These are phyloP conservation scores for Phalacrocorax pelagicus DNA, from an alignment of 2,113 vertebrate species.

Conservation along the genomic window DNA sequence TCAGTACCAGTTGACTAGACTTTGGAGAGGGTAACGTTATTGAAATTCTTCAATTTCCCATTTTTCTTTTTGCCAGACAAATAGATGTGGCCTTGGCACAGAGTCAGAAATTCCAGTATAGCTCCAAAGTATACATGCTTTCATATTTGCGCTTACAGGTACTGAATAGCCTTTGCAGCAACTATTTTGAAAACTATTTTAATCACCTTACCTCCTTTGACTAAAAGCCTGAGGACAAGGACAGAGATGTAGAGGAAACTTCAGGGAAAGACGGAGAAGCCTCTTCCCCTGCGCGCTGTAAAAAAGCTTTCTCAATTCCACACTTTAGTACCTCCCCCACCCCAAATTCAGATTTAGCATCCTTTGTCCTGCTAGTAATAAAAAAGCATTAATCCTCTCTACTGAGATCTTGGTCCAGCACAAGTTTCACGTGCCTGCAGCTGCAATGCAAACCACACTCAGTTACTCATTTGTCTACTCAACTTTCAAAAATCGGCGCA, in stretches of 20 bases:
- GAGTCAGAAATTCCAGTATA: background rate
- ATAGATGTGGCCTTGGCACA: background rate
- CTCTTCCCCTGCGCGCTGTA: background rate
- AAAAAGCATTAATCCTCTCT: background rate
- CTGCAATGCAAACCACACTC: background rate
- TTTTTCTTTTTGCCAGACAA: background rate
- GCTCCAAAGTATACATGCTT: background rate
- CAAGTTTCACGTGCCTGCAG: background rate
- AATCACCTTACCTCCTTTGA: background rate
- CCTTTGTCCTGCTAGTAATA: background rate
- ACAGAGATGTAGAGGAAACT: background rate
- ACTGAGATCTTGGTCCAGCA: background rate
- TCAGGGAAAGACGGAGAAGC: background rate
- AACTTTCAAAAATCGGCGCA: background rate
- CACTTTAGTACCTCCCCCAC: background rate
- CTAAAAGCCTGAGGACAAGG: background rate
- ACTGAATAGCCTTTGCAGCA: background rate
- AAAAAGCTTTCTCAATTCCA: background rate
- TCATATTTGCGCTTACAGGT: background rate
- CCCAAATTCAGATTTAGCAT: background rate
- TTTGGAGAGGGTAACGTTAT: background rate
- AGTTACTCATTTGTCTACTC: background rate
- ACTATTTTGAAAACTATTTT: background rate
- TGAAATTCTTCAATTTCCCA: background rate
- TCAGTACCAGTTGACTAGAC: background rate